phyloP scores from a whole-genome alignment of 2,888 invertebrate genomes.

The Drosophila mulleri region DNA sequence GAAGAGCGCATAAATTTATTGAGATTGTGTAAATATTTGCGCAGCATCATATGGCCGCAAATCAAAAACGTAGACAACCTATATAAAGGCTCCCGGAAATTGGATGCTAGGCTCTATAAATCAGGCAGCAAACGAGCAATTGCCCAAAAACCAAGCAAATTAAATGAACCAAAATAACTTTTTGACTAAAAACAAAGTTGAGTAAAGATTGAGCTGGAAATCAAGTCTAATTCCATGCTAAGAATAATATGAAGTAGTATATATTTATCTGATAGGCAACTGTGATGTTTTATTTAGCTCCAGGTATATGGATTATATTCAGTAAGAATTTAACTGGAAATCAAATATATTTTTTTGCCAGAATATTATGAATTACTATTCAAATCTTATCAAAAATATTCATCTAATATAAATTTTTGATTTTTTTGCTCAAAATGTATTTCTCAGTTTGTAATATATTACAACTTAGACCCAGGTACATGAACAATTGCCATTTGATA shows the following conservation, averaged over 20 bases:
- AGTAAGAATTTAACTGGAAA: neutral
- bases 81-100: constrained; percentile 53
- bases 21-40: constrained; percentile 78
- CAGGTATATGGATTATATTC: neutral
- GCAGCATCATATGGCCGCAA: constrained; percentile 53
- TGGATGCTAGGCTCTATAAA: constrained; percentile 47
- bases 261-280: too few species aligned
- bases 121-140: constrained; percentile 28
- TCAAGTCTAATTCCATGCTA: neutral
- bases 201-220: neutral
- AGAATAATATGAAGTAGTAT: too few species aligned
- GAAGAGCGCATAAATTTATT: constrained; percentile 80
- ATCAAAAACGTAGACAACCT: constrained; percentile 41
- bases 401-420: neutral
- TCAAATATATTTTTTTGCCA: neutral
- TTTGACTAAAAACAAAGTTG: neutral
- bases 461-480: neutral
- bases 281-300: too few species aligned
- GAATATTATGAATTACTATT: too few species aligned
- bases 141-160: constrained; percentile 35
- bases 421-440: neutral
- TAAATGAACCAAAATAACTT: neutral
- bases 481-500: constrained; percentile 2
- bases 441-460: neutral
- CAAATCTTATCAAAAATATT: neutral